Percentiles rank a stretch among this genome's conserved stretches.
Evolutionary conservation across 2,113 vertebrate species (phyloP).

Genomic region (Oxygymnocypris stewartii): DNA sequence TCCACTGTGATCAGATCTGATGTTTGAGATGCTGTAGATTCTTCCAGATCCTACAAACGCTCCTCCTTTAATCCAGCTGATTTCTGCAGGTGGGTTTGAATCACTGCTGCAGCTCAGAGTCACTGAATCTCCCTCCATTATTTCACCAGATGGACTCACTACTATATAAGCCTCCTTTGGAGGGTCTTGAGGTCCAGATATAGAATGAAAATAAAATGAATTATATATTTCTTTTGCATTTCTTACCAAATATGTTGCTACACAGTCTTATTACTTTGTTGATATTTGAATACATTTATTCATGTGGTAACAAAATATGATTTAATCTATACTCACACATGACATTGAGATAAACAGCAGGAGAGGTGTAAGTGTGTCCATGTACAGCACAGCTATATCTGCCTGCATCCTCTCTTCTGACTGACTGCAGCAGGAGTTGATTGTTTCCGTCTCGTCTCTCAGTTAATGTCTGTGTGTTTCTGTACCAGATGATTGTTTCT

Average conservation of each 20-base stretch:
- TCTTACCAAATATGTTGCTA: background rate
- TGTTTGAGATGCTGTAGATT: no score
- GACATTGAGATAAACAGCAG: background rate
- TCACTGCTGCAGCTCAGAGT: conserved; percentile 1
- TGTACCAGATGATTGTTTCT: conserved; percentile 2
- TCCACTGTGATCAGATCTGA: no score
- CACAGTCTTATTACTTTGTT: no score
- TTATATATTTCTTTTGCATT: no score
- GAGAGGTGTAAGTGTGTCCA: background rate
- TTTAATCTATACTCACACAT: background rate
- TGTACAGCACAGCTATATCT: background rate
- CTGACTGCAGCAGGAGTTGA: background rate
- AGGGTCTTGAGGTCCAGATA: no score
- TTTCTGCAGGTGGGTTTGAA: conserved; percentile 4
- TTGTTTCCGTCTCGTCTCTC: no score
- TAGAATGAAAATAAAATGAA: no score
- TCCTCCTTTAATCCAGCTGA: background rate
- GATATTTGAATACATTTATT: no score
- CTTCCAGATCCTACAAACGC: no score
- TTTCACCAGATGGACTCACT: background rate
- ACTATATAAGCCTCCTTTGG: no score
- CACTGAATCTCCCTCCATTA: no score
- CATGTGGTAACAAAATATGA: no score
- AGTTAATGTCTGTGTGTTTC: background rate
- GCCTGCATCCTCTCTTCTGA: background rate